Percentiles rank a stretch among this genome's conserved stretches.
phyloP scores from a whole-genome alignment of 2,113 vertebrate genomes.

The Indicator maculatus region DNA sequence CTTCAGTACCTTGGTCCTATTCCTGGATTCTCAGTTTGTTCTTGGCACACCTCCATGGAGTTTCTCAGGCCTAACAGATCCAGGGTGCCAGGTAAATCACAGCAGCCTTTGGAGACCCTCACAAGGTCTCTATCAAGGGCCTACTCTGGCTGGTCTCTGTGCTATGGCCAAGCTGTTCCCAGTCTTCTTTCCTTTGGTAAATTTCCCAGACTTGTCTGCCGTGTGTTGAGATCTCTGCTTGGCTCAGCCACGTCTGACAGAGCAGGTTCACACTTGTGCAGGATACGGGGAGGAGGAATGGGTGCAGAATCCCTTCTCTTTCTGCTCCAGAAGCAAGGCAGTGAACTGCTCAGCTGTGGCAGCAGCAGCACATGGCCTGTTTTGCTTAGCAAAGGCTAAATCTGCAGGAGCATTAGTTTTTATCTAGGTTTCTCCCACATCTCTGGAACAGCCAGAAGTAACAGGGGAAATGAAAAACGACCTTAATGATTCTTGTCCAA shows the following conservation, averaged over 20 bases:
- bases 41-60: background rate
- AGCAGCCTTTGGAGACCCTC: background rate
- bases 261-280: background rate
- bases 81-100: conserved; percentile 6
- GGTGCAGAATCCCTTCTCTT: background rate
- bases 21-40: background rate
- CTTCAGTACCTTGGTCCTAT: background rate
- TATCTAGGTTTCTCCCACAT: background rate
- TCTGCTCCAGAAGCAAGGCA: background rate
- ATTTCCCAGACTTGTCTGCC: background rate
- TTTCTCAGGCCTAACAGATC: background rate
- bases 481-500: background rate
- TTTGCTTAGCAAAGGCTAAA: background rate
- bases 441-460: background rate
- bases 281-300: background rate
- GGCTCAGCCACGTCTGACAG: background rate
- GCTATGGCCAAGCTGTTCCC: background rate
- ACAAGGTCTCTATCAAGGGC: background rate
- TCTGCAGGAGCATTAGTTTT: background rate
- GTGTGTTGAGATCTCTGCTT: background rate
- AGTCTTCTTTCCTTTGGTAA: background rate
- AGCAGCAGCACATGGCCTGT: background rate
- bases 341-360: background rate
- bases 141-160: background rate
- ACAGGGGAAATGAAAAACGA: background rate